A percentile compares a stretch with the other conserved stretches of the same genome.
phyloP scores from a whole-genome alignment of 2,113 vertebrate genomes.

The Aplodontia rufa region DNA sequence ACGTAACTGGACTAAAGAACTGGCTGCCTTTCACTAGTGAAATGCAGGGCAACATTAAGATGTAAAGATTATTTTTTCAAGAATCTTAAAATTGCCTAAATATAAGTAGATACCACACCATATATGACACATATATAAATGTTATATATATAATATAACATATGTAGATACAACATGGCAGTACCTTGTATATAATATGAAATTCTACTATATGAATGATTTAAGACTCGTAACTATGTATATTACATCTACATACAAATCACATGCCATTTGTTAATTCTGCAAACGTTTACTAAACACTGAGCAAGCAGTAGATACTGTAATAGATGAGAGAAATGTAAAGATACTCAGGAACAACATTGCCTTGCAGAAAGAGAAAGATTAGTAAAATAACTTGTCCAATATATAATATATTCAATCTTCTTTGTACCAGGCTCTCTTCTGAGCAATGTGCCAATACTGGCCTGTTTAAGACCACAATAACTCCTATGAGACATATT shows the following conservation, averaged over 20 bases:
- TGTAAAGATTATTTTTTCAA: neutral
- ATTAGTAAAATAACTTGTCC: neutral
- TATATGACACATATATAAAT: neutral
- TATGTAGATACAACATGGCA: neutral
- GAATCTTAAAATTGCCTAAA: neutral
- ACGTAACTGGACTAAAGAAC: neutral
- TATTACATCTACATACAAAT: neutral
- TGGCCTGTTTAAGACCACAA: neutral
- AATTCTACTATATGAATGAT: neutral
- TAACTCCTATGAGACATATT: neutral
- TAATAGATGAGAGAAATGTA: neutral
- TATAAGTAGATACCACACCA: neutral
- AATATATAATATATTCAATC: neutral
- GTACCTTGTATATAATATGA: neutral
- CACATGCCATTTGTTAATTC: neutral
- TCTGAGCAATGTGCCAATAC: neutral
- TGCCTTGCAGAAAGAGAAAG: neutral
- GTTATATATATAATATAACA: neutral
- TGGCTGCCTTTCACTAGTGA: slow-evolving; percentile 1
- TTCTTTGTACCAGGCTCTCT: neutral
- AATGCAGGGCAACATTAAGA: neutral
- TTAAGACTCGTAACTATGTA: neutral
- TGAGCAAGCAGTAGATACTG: neutral
- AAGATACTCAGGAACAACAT: neutral
- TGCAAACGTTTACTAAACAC: slow-evolving; percentile 20